phyloP scores from a whole-genome alignment of 2,797 vertebrate genomes.

The Catostomus latipinnis region DNA sequence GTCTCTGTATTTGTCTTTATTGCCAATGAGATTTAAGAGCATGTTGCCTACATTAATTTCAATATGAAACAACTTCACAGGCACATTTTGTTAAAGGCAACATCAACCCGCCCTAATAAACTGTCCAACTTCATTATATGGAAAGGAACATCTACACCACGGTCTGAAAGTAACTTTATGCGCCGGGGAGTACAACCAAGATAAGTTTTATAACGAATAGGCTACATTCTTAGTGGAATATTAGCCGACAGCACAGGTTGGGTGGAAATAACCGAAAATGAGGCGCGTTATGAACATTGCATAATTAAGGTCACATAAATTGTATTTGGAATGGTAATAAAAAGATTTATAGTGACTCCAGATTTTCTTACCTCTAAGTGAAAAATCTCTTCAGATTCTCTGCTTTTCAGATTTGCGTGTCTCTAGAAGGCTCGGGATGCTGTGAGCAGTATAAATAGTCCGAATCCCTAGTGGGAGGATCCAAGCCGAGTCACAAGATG shows the following conservation, averaged over 20 bases:
- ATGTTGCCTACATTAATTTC: too few species aligned
- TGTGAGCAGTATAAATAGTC: slow-evolving; percentile 75
- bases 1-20: neutral
- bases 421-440: slow-evolving; percentile 62
- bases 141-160: neutral
- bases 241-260: neutral
- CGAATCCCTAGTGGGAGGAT: slow-evolving; percentile 76
- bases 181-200: neutral
- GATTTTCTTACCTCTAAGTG: slow-evolving; percentile 71
- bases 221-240: neutral
- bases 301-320: slow-evolving; percentile 71
- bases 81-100: neutral
- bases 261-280: neutral
- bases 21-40: neutral
- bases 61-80: neutral
- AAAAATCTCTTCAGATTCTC: slow-evolving; percentile 45
- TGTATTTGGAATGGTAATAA: neutral
- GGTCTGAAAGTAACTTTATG: neutral
- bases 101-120: neutral
- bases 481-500: slow-evolving; percentile 64
- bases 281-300: slow-evolving; percentile 61
- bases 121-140: neutral
- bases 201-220: neutral
- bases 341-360: neutral
- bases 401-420: slow-evolving; percentile 62